A percentile compares a stretch with the other conserved stretches of the same genome.
Conservation (phyloP, 2,797 vertebrate genomes). For the Sebastes miniatus region DNA sequence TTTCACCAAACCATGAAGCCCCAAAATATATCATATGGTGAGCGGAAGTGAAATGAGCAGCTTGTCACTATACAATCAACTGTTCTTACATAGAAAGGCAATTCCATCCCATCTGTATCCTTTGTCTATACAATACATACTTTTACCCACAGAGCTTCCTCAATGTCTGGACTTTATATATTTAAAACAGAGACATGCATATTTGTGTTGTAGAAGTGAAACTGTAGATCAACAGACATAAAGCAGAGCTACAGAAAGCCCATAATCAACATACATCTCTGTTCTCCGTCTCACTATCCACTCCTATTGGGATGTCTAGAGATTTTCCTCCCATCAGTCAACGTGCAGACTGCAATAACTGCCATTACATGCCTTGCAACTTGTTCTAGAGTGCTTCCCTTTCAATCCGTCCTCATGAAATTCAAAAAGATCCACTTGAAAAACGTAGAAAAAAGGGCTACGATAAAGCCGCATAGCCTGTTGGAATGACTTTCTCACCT, state of each 20-base stretch:
- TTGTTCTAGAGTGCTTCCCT: constrained; percentile 55
- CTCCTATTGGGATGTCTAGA: constrained; percentile 41
- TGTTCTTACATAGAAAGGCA: not conserved
- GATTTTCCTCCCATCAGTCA: constrained; percentile 59
- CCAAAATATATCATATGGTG: constrained; percentile 17
- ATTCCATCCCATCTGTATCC: not conserved
- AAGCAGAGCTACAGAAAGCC: constrained; percentile 5
- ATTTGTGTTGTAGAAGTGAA: not conserved
- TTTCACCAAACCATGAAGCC: constrained; percentile 14
- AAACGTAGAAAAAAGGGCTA: constrained; percentile 52
- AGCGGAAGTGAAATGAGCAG: constrained; percentile 25
- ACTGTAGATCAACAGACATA: not conserved
- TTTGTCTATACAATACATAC: not conserved
- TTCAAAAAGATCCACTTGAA: constrained; percentile 60
- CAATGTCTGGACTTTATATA: not conserved
- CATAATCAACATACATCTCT: constrained; percentile 33
- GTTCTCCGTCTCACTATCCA: constrained; percentile 26
- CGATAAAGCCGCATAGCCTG: constrained; percentile 50
- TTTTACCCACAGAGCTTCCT: not conserved
- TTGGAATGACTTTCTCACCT: constrained; percentile 52
- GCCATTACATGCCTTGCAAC: constrained; percentile 60
- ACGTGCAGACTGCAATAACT: constrained; percentile 56
- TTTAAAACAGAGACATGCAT: not conserved
- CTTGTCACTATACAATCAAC: constrained; percentile 6
- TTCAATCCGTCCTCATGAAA: constrained; percentile 60